Evolutionary conservation across 92 coral and sea anemone species (phyloP), one percentile per base, ranked within the genome.

Genomic region (Muricea muricata): DNA sequence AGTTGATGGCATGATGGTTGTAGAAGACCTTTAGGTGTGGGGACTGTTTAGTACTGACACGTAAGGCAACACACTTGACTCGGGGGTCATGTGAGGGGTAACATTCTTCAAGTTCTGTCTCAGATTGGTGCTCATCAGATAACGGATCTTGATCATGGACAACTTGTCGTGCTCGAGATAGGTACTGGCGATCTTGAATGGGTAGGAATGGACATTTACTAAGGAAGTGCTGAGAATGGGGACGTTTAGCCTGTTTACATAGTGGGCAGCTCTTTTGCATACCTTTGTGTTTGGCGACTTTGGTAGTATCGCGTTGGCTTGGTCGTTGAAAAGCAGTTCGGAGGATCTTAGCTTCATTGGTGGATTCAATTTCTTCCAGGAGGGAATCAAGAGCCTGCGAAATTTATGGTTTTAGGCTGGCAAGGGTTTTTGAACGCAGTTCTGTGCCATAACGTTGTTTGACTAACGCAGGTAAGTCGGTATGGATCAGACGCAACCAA

Each of bases 141-240:
- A 52, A 6, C 4, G 47, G 14, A 69, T 34, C 47, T 25, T 87
- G 83, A 26, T 60, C 88, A 25, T 28, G 78, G 34, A 21, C 48
- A 17, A 50, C 46, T 50, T 42, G 57, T 29, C 85, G 90, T 61
- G 89, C 33, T 17, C 73, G 60, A 39, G 84, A 18, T 41, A 89
- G 72, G 40, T 45, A 89, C 1, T 74, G 33, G 40, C 82, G 84
- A 61, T 86, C 90, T 28, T 80, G 84, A 3, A 74, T 86, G 15
- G 93, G 87, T 31, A 89, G 75, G 57, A 61, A 90, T 4, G 93
- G 80, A 81, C 93, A 90, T 13, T 70, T 11, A 84, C 90, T 90
- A 0, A 86, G 76, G 34, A 31, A 90, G 87, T 90, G 93, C 12
- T 68, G 78, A 35, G 46, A 75, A 55, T 29, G 24, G 45, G 67